Conservation (phyloP, 2,797 vertebrate species). For the Eulemur albifrons region DNA sequence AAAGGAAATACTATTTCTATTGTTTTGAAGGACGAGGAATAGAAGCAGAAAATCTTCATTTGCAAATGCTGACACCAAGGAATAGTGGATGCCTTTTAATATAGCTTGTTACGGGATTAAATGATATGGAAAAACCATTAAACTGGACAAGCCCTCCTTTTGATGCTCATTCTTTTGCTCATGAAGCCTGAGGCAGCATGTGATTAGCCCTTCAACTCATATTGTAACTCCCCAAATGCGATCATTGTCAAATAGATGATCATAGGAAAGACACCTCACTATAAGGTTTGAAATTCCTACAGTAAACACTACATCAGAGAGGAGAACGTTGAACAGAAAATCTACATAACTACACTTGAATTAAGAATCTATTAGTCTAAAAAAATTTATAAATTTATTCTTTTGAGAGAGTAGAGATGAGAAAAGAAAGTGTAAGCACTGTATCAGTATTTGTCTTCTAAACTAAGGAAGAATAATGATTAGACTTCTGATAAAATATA, state of each 20-base stretch:
- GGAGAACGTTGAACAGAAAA: background rate
- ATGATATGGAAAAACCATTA: background rate
- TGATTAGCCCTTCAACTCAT: background rate
- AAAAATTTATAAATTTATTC: background rate
- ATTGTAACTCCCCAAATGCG: background rate
- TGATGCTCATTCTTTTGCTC: background rate
- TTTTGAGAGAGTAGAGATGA: slow-evolving; percentile 6
- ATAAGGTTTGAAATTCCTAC: background rate
- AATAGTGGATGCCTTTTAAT: background rate
- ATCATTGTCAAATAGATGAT: background rate
- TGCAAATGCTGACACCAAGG: background rate
- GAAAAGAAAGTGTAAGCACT: background rate
- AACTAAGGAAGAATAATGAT: background rate
- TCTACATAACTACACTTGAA: background rate
- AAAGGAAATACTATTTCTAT: slow-evolving; percentile 32
- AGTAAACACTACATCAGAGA: background rate
- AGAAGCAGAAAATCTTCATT: slow-evolving; percentile 23
- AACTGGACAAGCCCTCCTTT: background rate
- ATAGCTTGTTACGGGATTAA: background rate
- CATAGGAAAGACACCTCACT: background rate
- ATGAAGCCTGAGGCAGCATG: background rate
- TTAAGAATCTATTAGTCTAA: background rate
- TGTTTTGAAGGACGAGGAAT: background rate
- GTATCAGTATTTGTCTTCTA: background rate
- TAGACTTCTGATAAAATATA: background rate